These are phyloP conservation scores for Sebastes diploproa DNA, from an alignment of 2,797 vertebrate species.

Conservation along the genomic window DNA sequence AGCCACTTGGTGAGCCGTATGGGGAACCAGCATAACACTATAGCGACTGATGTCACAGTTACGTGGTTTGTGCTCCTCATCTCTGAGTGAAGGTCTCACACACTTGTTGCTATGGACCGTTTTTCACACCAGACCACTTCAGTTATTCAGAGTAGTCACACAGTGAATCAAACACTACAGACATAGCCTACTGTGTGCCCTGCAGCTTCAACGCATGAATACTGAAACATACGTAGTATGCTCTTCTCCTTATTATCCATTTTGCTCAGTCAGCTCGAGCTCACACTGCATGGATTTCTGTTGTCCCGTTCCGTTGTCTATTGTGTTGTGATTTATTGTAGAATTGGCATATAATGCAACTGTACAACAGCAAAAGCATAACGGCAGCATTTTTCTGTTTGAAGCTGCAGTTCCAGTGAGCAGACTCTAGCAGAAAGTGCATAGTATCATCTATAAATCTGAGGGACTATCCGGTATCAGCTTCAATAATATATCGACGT, in stretches of 20 bases:
- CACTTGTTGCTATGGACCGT: conserved; percentile 24
- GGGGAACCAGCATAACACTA: not conserved
- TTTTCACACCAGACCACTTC: conserved; percentile 5
- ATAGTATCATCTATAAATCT: not conserved
- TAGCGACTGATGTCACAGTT: conserved; percentile 2
- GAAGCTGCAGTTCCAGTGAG: not conserved
- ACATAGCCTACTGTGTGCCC: not conserved
- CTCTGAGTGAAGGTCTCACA: conserved; percentile 25
- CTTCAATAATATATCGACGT: not conserved
- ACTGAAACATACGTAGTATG: not conserved
- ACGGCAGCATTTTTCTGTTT: not conserved
- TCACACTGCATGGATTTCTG: not conserved
- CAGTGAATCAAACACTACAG: not conserved
- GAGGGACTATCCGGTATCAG: not conserved
- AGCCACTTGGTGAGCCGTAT: not conserved
- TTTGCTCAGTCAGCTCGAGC: not conserved
- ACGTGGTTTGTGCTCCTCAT: conserved; percentile 5
- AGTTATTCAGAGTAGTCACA: not conserved
- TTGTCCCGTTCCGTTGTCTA: not conserved
- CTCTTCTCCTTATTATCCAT: not conserved
- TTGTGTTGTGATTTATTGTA: not conserved
- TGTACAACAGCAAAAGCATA: not conserved
- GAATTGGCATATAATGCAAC: not conserved
- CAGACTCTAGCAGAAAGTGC: not conserved
- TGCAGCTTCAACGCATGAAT: not conserved